Conservation (phyloP, 1,140 invertebrate genomes). For the Notospermus geniculatus region DNA sequence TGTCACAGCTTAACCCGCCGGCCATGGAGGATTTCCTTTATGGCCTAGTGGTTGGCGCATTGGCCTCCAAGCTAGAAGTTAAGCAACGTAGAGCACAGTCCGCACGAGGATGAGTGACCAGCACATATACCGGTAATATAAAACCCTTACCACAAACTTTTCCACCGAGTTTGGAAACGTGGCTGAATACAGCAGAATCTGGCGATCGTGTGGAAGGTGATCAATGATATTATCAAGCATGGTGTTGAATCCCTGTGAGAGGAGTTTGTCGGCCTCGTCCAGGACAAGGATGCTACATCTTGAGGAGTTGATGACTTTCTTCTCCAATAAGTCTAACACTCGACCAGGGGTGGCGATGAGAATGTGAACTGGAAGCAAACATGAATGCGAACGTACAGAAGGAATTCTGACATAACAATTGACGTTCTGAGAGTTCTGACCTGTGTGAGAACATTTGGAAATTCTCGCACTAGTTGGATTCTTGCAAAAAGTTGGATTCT, state of each 20-base stretch:
- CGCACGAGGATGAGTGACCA: too few species aligned
- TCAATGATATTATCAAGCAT: conserved; percentile 97
- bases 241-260: conserved; percentile 99
- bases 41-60: too few species aligned
- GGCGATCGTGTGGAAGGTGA: conserved; percentile 89
- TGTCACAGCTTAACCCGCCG: too few species aligned
- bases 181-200: conserved; percentile 97
- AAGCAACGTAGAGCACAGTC: too few species aligned
- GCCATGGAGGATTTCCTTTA: too few species aligned
- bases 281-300: conserved; percentile 95
- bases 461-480: too few species aligned
- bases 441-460: too few species aligned
- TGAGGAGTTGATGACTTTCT: conserved; percentile 90
- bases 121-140: too few species aligned
- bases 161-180: conserved; percentile 99
- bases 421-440: too few species aligned
- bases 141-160: conserved; percentile 90
- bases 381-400: background rate
- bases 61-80: too few species aligned
- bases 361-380: conserved; percentile 78
- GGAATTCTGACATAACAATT: too few species aligned
- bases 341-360: conserved; percentile 99
- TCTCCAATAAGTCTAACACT: conserved; percentile 99
- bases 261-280: conserved; percentile 98
- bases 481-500: too few species aligned